Conservation (phyloP, 2,113 vertebrate species). For the Eurypyga helias region DNA sequence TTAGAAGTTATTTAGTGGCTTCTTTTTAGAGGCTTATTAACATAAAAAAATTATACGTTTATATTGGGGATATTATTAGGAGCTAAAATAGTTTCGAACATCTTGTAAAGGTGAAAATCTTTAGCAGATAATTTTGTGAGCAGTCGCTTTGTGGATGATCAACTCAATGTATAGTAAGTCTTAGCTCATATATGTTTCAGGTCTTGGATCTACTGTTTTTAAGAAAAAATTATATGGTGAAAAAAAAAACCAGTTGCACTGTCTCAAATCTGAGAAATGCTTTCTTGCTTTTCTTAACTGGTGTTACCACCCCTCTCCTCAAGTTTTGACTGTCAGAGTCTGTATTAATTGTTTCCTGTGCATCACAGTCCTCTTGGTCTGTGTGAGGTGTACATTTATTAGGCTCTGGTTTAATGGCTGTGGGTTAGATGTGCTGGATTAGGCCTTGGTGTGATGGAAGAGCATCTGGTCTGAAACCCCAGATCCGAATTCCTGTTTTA, state of each 20-base stretch:
- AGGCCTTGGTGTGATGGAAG: neutral
- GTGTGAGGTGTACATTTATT: neutral
- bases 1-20: neutral
- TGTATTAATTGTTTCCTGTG: neutral
- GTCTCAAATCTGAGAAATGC: neutral
- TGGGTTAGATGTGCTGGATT: neutral
- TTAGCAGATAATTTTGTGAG: neutral
- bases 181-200: neutral
- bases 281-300: neutral
- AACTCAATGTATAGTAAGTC: neutral
- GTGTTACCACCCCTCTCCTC: neutral
- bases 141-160: neutral
- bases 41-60: neutral
- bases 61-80: neutral
- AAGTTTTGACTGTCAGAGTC: neutral
- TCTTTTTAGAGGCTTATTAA: neutral
- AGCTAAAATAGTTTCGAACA: neutral
- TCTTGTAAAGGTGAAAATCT: neutral
- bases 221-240: rapidly evolving
- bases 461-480: neutral
- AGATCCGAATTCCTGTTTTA: neutral
- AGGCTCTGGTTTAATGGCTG: neutral
- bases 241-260: too few species aligned
- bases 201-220: neutral
- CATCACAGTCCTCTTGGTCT: neutral